Percentiles rank a stretch among this genome's conserved stretches.
Evolutionary conservation across 2,888 invertebrate species (phyloP).

Genomic region (Amblyteles armatorius): DNA sequence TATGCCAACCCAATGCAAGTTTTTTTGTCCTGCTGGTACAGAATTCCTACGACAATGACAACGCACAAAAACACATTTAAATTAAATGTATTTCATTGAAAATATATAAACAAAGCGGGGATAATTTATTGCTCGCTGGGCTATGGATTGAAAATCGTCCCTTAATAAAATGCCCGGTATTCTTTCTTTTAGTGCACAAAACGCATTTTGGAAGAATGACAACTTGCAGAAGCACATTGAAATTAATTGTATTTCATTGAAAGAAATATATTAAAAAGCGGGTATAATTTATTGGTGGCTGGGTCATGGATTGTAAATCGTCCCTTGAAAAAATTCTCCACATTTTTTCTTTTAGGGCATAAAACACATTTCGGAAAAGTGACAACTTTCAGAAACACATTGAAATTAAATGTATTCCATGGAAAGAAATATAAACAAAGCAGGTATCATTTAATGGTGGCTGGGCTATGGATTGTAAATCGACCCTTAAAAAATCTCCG

Average conservation of each 20-base stretch:
- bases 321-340: neutral
- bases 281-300: neutral
- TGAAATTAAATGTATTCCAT: constrained; percentile 7
- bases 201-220: constrained; percentile 18
- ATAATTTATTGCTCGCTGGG: neutral
- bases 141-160: too few species aligned
- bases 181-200: constrained; percentile 30
- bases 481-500: neutral
- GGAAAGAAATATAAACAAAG: constrained; percentile 7
- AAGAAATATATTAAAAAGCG: constrained; percentile 10
- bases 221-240: neutral
- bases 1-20: constrained; percentile 4
- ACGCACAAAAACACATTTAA: constrained; percentile 2
- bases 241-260: constrained; percentile 13
- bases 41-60: constrained; percentile 40
- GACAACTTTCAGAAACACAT: constrained; percentile 4
- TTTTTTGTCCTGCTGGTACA: constrained; percentile 1
- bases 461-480: too few species aligned
- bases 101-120: neutral
- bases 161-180: neutral
- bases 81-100: neutral
- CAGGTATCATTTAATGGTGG: neutral
- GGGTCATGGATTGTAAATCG: too few species aligned
- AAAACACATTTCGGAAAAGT: constrained; percentile 23
- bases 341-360: constrained; percentile 24